A percentile compares a stretch with the other conserved stretches of the same genome.
These are phyloP conservation scores for Poeciliopsis retropinna DNA, from an alignment of 2,113 vertebrate species.

Conservation along the genomic window DNA sequence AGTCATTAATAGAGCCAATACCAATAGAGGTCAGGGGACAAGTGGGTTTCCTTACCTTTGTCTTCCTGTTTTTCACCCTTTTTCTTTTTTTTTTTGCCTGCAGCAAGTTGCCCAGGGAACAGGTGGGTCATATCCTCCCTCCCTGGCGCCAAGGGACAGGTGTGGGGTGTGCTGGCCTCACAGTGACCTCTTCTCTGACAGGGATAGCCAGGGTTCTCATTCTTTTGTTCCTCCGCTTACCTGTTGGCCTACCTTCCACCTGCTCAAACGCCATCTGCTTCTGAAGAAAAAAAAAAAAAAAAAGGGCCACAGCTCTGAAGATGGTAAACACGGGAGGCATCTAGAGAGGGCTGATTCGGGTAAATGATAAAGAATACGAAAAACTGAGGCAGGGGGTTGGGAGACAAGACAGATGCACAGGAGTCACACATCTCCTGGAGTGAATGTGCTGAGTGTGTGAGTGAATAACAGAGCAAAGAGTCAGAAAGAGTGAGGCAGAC, in stretches of 20 bases:
- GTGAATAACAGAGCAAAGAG: constrained; percentile 62
- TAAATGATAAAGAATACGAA: constrained; percentile 33
- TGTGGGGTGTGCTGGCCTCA: constrained; percentile 59
- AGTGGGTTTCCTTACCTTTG: constrained; percentile 35
- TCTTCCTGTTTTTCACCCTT: constrained; percentile 20
- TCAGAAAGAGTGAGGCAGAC: constrained; percentile 63
- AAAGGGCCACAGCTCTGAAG: constrained; percentile 5
- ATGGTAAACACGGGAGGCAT: constrained; percentile 14
- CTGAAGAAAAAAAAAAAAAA: background rate
- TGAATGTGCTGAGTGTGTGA: constrained; percentile 49
- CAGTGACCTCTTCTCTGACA: constrained; percentile 59
- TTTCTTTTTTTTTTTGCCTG: constrained; percentile 28
- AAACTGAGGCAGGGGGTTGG: background rate
- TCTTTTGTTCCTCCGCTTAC: constrained; percentile 24
- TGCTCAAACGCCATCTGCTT: constrained; percentile 48
- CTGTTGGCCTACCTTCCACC: constrained; percentile 37
- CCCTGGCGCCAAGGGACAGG: constrained; percentile 62
- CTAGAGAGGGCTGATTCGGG: background rate
- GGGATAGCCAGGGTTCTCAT: constrained; percentile 13
- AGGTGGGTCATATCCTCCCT: constrained; percentile 48
- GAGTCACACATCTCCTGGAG: constrained; percentile 52
- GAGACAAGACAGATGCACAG: constrained; percentile 33
- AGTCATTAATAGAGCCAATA: background rate
- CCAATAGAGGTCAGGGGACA: constrained; percentile 45
- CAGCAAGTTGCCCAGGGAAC: constrained; percentile 42